Evolutionary conservation across 2,113 vertebrate species (phyloP).

Genomic region (Potamarius usumacintae): DNA sequence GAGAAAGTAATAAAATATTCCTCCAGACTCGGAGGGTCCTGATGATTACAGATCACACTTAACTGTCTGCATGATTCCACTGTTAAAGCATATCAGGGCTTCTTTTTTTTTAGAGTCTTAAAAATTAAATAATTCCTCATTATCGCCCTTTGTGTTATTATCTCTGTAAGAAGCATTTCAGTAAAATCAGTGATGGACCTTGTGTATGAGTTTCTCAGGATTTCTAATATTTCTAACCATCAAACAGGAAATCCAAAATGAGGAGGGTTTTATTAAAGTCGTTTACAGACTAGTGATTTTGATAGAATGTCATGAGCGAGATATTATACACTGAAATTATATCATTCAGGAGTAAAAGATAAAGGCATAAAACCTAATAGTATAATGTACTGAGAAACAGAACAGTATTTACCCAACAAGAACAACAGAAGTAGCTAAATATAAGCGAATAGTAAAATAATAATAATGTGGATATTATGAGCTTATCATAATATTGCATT

Average conservation of each 20-base stretch:
- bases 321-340: neutral
- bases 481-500: neutral
- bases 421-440: neutral
- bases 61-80: neutral
- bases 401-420: neutral
- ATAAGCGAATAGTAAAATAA: neutral
- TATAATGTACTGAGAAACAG: no score
- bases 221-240: neutral
- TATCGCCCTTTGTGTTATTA: neutral
- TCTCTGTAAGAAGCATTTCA: neutral
- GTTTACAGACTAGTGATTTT: neutral
- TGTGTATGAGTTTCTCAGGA: no score
- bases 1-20: neutral
- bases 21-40: neutral
- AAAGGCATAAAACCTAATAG: neutral
- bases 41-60: neutral
- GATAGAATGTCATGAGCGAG: neutral
- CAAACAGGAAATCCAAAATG: neutral
- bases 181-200: neutral
- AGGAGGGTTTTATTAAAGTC: no score
- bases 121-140: neutral
- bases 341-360: neutral
- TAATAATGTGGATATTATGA: no score
- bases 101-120: no score
- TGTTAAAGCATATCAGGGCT: neutral